Base-by-base conservation (phyloP, 2,797 vertebrate genomes). In the Lacerta agilis region DNA sequence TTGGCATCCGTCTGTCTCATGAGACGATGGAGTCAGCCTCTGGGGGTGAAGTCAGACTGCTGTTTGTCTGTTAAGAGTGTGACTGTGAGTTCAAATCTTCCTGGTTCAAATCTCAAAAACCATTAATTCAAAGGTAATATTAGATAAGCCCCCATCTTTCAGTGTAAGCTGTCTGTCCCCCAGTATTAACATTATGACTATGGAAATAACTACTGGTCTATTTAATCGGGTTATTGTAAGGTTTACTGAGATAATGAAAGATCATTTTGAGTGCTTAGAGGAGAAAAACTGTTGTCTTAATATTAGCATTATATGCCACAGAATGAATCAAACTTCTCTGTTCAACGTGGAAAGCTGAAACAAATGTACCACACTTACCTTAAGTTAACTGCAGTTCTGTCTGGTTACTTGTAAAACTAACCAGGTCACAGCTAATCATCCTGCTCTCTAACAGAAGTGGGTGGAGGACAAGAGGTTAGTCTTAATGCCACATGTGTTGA, bases 401-500 rank as follows among this genome's bases (percentile, higher is more conserved):
- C 72, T 1, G 3, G 85, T 92, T 91, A 77, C 89, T 93, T 83
- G 64, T 58, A 2, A 92, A 86, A 73, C 85, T 61, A 83, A 88
- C 75, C 82, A 83, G 87, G 75, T 79, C 73, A 83, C 25, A 78
- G 81, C 73, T 89, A 86, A 71, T 91, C 82, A 76, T 61, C 75
- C 86, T 45, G 77, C 25, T 86, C 93, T 86, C 11, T 84, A 87
- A n/a, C 36, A 58, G 83, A 90, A 88, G 45, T 49, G 8, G 23
- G 43, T 87, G 78, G 78, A 33, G 81, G 86, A 87, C 90, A 89
- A 67, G 66, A 90, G 73, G 87, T 15, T 87, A 87, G 82, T 55
- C 89, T 93, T 89, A 89, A 75, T 86, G 73, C 81, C 23, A 1
- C 75, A 71, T 17, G 89, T 82, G 61, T 94, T 95, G 86, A 79